Base-by-base conservation (phyloP, 92 coral and sea anemone species). In the Isaurus tuberculatus region DNA sequence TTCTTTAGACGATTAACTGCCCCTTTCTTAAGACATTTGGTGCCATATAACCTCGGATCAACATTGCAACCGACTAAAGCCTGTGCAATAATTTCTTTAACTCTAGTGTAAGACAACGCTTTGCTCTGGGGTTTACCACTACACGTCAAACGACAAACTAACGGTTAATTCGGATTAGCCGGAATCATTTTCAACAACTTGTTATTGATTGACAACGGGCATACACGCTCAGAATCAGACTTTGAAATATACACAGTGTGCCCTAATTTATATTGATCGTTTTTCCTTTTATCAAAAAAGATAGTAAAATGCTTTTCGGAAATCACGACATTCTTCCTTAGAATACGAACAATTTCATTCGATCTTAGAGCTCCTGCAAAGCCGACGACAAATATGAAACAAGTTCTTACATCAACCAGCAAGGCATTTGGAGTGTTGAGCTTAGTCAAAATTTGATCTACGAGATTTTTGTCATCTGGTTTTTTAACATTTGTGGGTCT, bases 261-360 rank as follows among this genome's bases (percentile, higher is more conserved):
- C 29, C 74, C 74, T 51, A 17, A 1, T 69, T 69, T 69, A 17
- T 69, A n/a, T 19, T 69, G 74, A 19, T 69, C 74, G n/a, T 69
- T 69, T 10, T 69, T 69, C 16, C 74, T 69, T 1, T n/a, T 69
- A 20, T 69, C 51, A 8, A 69, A 36, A 20, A 69, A 69, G 36
- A 69, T 37, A 6, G 74, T n/a, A n/a, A n/a, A 3, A 69, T 69
- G 49, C 27, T 33, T 14, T 7, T 69, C 74, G 20, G 51, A 69
- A 2, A 34, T 36, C 1, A 20, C 17, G 36, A 37, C 0, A 69
- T 37, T 36, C 55, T 70, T 70, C 37, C 75, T 70, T 7, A 70
- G 2, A 5, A 34, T 36, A 5, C 51, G 55, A 70, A 70, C 22
- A 10, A 70, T 70, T 70, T 70, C 55, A 37, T 70, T 10, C 27